phyloP scores from a whole-genome alignment of 2,113 vertebrate species.

The Ifrita kowaldi region DNA sequence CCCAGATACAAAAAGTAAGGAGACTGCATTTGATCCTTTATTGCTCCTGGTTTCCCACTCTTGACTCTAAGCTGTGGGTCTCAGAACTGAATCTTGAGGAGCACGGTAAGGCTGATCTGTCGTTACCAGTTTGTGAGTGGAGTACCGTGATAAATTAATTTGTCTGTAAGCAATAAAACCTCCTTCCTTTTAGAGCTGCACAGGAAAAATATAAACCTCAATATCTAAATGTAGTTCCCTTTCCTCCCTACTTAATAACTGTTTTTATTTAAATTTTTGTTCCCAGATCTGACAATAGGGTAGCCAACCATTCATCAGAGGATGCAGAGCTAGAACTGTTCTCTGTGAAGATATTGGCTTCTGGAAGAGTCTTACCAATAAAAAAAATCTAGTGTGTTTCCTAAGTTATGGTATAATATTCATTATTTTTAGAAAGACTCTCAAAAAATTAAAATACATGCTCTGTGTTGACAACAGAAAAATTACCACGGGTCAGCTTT shows the following conservation, averaged over 20 bases:
- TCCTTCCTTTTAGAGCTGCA: background rate
- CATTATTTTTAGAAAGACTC: background rate
- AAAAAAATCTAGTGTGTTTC: background rate
- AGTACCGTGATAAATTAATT: background rate
- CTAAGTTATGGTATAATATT: background rate
- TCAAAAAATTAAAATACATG: background rate
- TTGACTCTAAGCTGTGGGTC: background rate
- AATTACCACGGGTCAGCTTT: background rate
- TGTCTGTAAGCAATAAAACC: background rate
- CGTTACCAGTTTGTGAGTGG: background rate
- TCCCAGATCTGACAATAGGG: background rate
- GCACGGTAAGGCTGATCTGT: background rate
- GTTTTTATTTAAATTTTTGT: background rate
- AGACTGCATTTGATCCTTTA: background rate
- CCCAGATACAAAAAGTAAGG: constrained; percentile 29
- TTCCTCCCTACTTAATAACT: background rate
- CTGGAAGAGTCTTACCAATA: background rate
- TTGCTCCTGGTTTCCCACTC: background rate
- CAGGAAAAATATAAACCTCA: background rate
- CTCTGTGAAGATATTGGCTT: background rate
- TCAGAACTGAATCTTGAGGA: background rate
- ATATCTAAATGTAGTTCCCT: background rate
- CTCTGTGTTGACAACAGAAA: background rate
- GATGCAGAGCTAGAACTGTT: background rate
- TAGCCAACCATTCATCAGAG: background rate